Percentiles rank a stretch among this genome's conserved stretches.
Conservation (phyloP, 2,888 invertebrate genomes). For the Drosophila mimetica region DNA sequence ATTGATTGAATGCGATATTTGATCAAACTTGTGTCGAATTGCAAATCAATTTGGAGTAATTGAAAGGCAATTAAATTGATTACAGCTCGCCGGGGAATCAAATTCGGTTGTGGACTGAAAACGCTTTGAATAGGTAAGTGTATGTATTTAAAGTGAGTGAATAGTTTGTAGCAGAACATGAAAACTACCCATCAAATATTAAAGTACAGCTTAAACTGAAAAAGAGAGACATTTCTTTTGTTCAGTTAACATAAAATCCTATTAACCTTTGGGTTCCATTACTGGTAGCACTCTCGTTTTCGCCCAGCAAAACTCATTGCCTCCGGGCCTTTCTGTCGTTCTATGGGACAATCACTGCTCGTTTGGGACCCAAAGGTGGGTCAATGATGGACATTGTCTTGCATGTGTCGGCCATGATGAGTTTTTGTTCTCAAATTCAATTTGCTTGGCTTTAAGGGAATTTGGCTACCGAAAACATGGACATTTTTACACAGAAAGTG, state of each 20-base stretch:
- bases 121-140: neutral
- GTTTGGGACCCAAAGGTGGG: conserved; percentile 17
- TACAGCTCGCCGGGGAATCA: conserved; percentile 1
- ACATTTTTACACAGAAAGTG: neutral
- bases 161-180: neutral
- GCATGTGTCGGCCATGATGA: conserved; percentile 20
- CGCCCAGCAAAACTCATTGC: conserved; percentile 13
- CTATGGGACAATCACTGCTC: conserved; percentile 15
- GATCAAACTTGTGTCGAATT: neutral
- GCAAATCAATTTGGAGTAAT: conserved; percentile 10
- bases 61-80: conserved; percentile 26
- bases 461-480: no score
- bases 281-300: neutral
- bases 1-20: conserved; percentile 12
- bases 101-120: neutral
- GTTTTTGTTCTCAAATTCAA: conserved; percentile 16
- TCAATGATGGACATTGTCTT: conserved; percentile 41
- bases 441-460: conserved; percentile 2
- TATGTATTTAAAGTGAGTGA: neutral
- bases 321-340: conserved; percentile 16
- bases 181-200: neutral
- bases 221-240: neutral
- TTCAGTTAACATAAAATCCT: conserved; percentile 9
- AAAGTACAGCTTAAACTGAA: neutral
- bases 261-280: conserved; percentile 15